Evolutionary conservation across 2,888 invertebrate species (phyloP).

Genomic region (Acanthosepion lycidas): DNA sequence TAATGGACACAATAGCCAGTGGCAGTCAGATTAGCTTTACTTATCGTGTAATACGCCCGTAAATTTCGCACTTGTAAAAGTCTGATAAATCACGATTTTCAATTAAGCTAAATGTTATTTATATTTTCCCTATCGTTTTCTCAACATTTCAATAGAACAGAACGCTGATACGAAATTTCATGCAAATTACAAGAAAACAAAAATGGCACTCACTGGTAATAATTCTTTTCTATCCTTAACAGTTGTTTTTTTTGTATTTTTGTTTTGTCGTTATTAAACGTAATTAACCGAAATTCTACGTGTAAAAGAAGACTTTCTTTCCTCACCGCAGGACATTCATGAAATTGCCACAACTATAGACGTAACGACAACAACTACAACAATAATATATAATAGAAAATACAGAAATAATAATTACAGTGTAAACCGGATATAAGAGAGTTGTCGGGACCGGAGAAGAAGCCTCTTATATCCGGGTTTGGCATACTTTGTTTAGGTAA

Average conservation of each 20-base stretch:
- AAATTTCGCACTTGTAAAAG: neutral
- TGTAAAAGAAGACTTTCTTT: neutral
- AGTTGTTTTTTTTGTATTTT: neutral
- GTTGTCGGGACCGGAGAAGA: no score
- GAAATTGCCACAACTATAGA: neutral
- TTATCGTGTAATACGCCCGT: neutral
- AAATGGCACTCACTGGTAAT: neutral
- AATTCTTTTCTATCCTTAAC: neutral
- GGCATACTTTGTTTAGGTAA: no score
- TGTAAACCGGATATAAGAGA: no score
- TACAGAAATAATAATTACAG: neutral
- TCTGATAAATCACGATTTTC: neutral
- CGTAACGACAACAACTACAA: neutral
- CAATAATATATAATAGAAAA: no score
- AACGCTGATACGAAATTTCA: neutral
- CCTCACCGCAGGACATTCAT: neutral
- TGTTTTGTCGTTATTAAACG: neutral
- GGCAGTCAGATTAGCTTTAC: neutral
- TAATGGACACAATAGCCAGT: neutral
- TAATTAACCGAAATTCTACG: neutral
- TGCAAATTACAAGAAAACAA: neutral
- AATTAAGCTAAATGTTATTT: constrained; percentile 6
- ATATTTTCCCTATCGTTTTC: neutral
- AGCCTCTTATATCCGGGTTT: no score
- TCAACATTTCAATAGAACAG: neutral